A percentile compares a stretch with the other conserved stretches of the same genome.
Conservation (phyloP, 2,888 invertebrate species). For the Eupithecia subfuscata region DNA sequence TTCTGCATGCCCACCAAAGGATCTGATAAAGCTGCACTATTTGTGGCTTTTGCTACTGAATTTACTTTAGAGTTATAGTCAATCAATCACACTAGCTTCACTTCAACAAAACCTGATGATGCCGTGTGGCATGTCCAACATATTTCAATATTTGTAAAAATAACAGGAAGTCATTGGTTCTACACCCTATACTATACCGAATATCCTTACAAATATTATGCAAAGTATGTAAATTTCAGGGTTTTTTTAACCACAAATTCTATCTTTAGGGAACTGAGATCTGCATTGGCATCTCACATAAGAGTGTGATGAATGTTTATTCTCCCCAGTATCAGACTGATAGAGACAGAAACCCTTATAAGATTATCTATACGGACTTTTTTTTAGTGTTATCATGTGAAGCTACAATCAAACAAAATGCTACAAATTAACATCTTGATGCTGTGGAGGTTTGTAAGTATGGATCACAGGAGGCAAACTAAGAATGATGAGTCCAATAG, state of each 20-base stretch:
- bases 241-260: neutral
- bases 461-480: neutral
- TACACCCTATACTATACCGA: neutral
- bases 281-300: neutral
- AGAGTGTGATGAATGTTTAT: neutral
- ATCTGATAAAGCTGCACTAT: neutral
- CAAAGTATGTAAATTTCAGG: neutral
- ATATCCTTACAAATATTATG: neutral
- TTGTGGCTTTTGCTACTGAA: neutral
- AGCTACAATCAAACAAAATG: neutral
- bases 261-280: neutral
- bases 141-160: neutral
- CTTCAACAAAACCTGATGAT: neutral
- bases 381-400: neutral
- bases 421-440: neutral
- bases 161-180: neutral
- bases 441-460: neutral
- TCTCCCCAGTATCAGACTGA: neutral
- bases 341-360: neutral
- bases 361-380: neutral
- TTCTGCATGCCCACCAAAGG: too few relatives aligned
- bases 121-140: neutral
- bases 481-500: neutral
- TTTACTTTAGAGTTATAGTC: neutral
- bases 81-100: too few relatives aligned